Evolutionary conservation across 2,888 invertebrate genomes (phyloP), one percentile per base, ranked within the genome.

Genomic region (Drosophila formosana): DNA sequence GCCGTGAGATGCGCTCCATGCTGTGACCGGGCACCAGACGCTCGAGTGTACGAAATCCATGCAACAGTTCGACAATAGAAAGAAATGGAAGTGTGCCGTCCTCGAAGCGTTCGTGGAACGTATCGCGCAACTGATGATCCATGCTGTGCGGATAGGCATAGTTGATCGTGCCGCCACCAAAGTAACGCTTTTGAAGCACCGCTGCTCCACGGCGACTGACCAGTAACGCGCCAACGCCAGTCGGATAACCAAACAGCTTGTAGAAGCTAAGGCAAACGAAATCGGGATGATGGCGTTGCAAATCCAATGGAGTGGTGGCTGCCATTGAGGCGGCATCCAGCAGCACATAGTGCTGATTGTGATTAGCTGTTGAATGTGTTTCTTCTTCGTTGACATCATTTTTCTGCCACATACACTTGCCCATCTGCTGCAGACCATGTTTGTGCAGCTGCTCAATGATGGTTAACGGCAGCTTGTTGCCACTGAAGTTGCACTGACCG

Each of bases 401-500:
- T 0, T 4, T 3, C 1, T 85, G 80, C 32, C 78, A 78, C 9
- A 91, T 58, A 45, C 77, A 77, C 2, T 67, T 79, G 3, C 92
- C 92, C 1, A 34, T 23, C 3, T 71, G 52, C 0, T 95, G 89
- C 46, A 93, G 92, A 0, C 96, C 96, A 76, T 93, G 90, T 81
- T 95, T 94, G 84, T 96, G 95, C 7, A 96, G 94, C 47, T 93
- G 90, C 26, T 94, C 84, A 49, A 97, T 95, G 94, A 96, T 95
- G 3, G 94, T 89, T 43, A 98, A 91, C 0, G 98, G 97, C 92
- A 97, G 97, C 92, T 98, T 98, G 57, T 94, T 94, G 0, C 99
- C 99, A 87, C 97, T 97, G 91, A 98, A 99, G 92, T 99, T 99
- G 89, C 97, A 98, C 91, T 98, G 97, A 0, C 98, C 98, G 0